Evolutionary conservation across 1,140 invertebrate species (phyloP).

Genomic region (Drosophila chauvacae): DNA sequence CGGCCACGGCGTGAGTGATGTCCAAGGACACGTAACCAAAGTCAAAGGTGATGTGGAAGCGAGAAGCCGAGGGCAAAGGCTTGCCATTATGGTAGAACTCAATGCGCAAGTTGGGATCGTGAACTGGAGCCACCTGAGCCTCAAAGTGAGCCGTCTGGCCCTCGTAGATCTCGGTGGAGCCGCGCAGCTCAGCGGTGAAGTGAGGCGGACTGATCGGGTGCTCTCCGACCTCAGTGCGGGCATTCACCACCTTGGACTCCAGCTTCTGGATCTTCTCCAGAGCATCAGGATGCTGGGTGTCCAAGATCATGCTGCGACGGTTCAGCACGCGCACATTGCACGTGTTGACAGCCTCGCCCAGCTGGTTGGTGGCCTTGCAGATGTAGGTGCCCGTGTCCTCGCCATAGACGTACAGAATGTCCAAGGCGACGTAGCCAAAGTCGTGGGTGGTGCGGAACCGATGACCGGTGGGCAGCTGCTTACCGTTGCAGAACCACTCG

Average conservation of each 20-base stretch:
- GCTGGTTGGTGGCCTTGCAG: slow-evolving; percentile 95
- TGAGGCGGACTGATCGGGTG: slow-evolving; percentile 90
- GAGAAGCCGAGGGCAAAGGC: slow-evolving; percentile 92
- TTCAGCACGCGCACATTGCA: slow-evolving; percentile 93
- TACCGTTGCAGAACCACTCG: slow-evolving; percentile 97
- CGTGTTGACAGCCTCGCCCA: slow-evolving; percentile 96
- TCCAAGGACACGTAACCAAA: slow-evolving; percentile 98
- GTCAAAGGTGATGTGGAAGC: slow-evolving; percentile 97
- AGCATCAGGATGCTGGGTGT: slow-evolving; percentile 96
- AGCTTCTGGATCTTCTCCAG: slow-evolving; percentile 95
- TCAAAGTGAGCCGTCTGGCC: slow-evolving; percentile 95
- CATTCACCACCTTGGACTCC: slow-evolving; percentile 92
- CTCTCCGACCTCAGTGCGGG: slow-evolving; percentile 92
- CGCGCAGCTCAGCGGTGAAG: slow-evolving; percentile 92
- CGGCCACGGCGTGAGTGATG: slow-evolving; percentile 94
- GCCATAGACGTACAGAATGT: slow-evolving; percentile 96
- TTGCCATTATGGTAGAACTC: slow-evolving; percentile 97
- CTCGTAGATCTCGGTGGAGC: slow-evolving; percentile 93
- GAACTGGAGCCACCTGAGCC: slow-evolving; percentile 95
- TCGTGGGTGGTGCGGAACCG: slow-evolving; percentile 96
- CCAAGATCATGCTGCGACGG: slow-evolving; percentile 93
- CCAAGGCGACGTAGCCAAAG: slow-evolving; percentile 97
- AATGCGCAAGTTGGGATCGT: slow-evolving; percentile 95
- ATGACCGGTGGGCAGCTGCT: slow-evolving; percentile 92
- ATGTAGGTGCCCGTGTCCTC: slow-evolving; percentile 98